Conservation (phyloP, 2,888 invertebrate species). For the Apoderus coryli region DNA sequence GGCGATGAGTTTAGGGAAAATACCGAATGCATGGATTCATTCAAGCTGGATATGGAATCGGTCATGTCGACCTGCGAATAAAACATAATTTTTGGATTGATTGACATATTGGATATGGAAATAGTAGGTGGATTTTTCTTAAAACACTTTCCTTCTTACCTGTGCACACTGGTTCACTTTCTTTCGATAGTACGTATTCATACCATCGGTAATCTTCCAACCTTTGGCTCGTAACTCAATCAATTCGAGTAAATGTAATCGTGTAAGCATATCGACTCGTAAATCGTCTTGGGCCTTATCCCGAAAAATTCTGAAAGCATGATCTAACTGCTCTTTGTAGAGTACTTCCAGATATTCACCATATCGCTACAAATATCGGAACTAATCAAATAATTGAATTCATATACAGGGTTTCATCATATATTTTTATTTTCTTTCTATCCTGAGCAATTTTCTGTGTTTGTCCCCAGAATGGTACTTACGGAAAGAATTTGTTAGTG, state of each 20-base stretch:
- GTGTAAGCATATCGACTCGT: constrained; percentile 69
- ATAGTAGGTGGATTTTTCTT: constrained; percentile 4
- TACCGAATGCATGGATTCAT: constrained; percentile 36
- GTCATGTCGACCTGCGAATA: constrained; percentile 26
- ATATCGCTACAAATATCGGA: constrained; percentile 40
- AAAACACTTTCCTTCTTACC: constrained; percentile 17
- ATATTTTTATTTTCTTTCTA: constrained; percentile 2
- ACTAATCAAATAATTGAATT: too few species aligned
- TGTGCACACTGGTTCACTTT: constrained; percentile 29
- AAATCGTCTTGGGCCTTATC: constrained; percentile 84
- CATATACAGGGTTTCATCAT: too few species aligned
- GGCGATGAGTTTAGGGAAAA: constrained; percentile 38
- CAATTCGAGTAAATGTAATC: constrained; percentile 78
- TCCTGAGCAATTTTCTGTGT: too few species aligned
- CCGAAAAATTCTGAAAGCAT: constrained; percentile 72
- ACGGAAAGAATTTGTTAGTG: too few species aligned
- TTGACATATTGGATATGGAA: too few species aligned
- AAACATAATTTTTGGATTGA: too few species aligned
- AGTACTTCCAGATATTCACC: constrained; percentile 68
- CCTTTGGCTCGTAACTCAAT: constrained; percentile 85
- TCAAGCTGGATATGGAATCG: constrained; percentile 31
- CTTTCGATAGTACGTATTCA: constrained; percentile 71
- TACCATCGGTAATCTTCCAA: constrained; percentile 76
- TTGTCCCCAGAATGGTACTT: too few species aligned
- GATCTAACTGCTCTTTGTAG: constrained; percentile 74